These are phyloP conservation scores for Meghimatium bilineatum DNA, from an alignment of 2,888 invertebrate genomes.

Conservation along the genomic window DNA sequence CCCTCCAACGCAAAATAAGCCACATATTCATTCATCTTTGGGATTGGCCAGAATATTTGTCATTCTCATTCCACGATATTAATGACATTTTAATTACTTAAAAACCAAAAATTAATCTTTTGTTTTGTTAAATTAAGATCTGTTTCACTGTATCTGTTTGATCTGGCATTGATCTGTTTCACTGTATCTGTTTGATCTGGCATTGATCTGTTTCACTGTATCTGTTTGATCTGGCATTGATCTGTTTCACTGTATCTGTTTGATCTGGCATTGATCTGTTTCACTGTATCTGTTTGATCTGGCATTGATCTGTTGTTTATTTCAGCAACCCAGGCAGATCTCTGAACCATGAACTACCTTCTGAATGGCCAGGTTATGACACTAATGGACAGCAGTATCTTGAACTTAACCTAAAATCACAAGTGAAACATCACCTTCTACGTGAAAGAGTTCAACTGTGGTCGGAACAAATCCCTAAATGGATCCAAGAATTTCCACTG, in stretches of 20 bases:
- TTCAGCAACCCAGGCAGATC: constrained; percentile 25
- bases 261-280: neutral
- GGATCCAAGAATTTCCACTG: constrained; percentile 29
- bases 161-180: no score
- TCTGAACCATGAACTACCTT: constrained; percentile 15
- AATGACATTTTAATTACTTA: no score
- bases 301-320: neutral
- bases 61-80: no score
- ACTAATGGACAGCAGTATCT: constrained; percentile 19
- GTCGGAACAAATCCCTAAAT: constrained; percentile 27
- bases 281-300: neutral
- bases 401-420: constrained; percentile 1
- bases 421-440: constrained; percentile 2
- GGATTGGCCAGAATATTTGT: no score
- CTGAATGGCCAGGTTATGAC: constrained; percentile 24
- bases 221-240: neutral
- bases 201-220: neutral
- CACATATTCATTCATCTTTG: no score
- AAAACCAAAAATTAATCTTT: no score
- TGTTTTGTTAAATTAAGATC: no score
- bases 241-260: neutral
- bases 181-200: no score
- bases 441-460: constrained; percentile 16
- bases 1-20: no score
- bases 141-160: no score